These are phyloP conservation scores for Amphipoea oculea DNA, from an alignment of 2,888 invertebrate genomes.

Conservation along the genomic window DNA sequence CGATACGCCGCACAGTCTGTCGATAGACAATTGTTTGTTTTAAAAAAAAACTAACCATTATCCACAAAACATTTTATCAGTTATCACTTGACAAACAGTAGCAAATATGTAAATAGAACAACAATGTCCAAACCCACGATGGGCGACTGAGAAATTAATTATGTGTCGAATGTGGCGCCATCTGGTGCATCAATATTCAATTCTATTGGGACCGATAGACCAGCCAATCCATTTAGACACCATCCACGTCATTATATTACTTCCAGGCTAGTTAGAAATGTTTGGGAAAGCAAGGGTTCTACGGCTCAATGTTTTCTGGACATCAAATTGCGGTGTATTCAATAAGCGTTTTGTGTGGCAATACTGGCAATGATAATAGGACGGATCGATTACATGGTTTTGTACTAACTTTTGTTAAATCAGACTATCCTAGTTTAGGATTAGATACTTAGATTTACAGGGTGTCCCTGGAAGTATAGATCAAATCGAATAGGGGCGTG, in stretches of 20 bases:
- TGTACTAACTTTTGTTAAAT: conserved; percentile 43
- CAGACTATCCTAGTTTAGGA: conserved; percentile 4
- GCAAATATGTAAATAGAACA: conserved; percentile 59
- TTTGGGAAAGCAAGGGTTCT: conserved; percentile 45
- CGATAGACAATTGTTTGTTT: neutral
- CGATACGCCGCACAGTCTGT: neutral
- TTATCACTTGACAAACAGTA: conserved; percentile 13
- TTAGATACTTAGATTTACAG: neutral
- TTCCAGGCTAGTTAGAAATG: conserved; percentile 37
- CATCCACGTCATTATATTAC: conserved; percentile 67
- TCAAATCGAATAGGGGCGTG: too few relatives aligned
- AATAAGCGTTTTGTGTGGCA: conserved; percentile 66
- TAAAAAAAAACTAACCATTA: neutral
- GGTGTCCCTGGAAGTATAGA: too few relatives aligned
- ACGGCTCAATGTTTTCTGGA: conserved; percentile 51
- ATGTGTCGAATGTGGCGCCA: conserved; percentile 86
- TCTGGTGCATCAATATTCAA: conserved; percentile 89
- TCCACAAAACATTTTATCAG: conserved; percentile 9
- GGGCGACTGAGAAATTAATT: conserved; percentile 85
- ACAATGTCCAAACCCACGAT: conserved; percentile 70
- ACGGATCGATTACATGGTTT: conserved; percentile 59
- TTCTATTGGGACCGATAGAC: conserved; percentile 82
- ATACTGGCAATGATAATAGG: conserved; percentile 48
- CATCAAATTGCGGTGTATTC: conserved; percentile 60
- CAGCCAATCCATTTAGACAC: conserved; percentile 70